Conservation (phyloP, 1,140 invertebrate species). For the Pseudoatta argentina region DNA sequence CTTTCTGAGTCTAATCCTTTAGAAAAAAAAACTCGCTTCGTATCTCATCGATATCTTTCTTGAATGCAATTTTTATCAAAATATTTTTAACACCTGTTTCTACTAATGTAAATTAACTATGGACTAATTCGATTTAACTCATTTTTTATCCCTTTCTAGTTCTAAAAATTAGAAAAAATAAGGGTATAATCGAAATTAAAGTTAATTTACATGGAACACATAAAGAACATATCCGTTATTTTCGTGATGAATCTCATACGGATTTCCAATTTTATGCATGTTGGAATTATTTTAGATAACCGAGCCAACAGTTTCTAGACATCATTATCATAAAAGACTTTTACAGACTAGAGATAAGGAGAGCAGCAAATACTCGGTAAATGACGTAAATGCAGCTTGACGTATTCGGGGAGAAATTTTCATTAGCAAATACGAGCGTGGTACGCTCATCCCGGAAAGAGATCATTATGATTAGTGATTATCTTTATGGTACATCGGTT, state of each 20-base stretch:
- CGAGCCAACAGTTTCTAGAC: conserved; percentile 2
- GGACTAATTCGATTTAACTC: no score
- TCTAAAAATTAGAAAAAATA: no score
- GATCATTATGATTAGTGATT: conserved; percentile 53
- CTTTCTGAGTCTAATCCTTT: not conserved
- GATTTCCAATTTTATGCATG: not conserved
- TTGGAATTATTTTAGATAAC: conserved; percentile 16
- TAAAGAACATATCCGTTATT: not conserved
- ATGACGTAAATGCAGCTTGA: conserved; percentile 67
- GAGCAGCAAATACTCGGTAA: conserved; percentile 30
- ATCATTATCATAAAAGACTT: conserved; percentile 44
- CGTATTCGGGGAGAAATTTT: not conserved
- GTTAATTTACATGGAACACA: not conserved
- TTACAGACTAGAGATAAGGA: conserved; percentile 50
- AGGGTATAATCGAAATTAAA: no score
- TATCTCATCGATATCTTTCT: not conserved
- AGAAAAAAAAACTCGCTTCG: not conserved
- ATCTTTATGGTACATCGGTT: conserved; percentile 60
- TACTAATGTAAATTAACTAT: no score
- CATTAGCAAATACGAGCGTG: conserved; percentile 14
- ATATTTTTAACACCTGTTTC: no score
- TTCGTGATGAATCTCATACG: not conserved
- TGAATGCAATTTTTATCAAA: not conserved
- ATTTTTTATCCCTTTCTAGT: no score
- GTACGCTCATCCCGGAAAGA: conserved; percentile 49